Evolutionary conservation across 2,113 vertebrate genomes (phyloP).

Genomic region (Parotia lawesii): DNA sequence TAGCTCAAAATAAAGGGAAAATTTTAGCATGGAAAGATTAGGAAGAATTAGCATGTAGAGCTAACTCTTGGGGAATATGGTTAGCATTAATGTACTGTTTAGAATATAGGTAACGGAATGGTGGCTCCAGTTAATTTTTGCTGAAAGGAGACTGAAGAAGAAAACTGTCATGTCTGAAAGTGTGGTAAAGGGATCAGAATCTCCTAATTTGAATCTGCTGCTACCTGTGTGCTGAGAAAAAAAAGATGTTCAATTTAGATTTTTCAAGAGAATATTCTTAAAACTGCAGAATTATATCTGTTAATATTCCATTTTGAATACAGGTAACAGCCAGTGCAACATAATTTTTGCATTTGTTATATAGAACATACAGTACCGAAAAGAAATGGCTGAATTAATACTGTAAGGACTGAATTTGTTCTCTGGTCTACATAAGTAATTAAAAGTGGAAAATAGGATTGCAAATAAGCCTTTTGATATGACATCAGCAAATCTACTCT

Average conservation of each 20-base stretch:
- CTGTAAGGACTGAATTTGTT: not conserved
- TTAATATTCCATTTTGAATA: constrained; percentile 34
- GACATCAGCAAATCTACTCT: constrained; percentile 40
- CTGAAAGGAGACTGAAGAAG: not conserved
- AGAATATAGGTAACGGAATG: constrained; percentile 17
- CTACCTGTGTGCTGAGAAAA: not conserved
- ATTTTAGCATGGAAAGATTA: not conserved
- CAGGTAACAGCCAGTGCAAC: constrained; percentile 3
- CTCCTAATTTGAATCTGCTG: not conserved
- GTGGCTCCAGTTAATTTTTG: constrained; percentile 18
- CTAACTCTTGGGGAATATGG: not conserved
- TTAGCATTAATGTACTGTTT: constrained; percentile 34
- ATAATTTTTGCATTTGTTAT: constrained; percentile 42
- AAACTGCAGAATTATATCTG: constrained; percentile 29
- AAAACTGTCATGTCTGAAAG: constrained; percentile 28
- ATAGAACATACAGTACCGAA: not conserved
- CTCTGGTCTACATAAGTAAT: constrained; percentile 57
- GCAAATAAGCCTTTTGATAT: constrained; percentile 49
- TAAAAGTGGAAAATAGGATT: constrained; percentile 64
- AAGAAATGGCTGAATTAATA: constrained; percentile 19
- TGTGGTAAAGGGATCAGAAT: constrained; percentile 17
- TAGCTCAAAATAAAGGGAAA: not conserved
- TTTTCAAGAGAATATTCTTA: constrained; percentile 23
- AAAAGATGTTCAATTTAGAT: not conserved
- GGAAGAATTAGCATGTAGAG: not conserved